A percentile compares a stretch with the other conserved stretches of the same genome.
These are phyloP conservation scores for Catamblyrhynchus diadema DNA, from an alignment of 2,797 vertebrate species.

Conservation along the genomic window DNA sequence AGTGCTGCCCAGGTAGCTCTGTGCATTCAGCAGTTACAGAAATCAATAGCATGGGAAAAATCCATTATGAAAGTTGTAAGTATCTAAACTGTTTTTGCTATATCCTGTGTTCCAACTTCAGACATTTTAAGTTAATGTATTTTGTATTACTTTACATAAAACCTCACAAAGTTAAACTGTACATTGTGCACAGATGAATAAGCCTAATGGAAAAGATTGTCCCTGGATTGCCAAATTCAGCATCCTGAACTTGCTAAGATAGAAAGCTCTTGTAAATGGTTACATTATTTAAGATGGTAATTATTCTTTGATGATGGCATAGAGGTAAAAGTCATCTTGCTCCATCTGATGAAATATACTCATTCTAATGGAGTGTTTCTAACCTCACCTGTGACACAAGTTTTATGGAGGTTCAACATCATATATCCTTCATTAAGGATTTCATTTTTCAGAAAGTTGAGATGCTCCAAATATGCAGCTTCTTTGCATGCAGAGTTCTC, in stretches of 20 bases:
- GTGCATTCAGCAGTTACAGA: slow-evolving; percentile 98
- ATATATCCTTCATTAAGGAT: not conserved
- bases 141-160: slow-evolving; percentile 12
- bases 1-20: slow-evolving; percentile 97
- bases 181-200: not conserved
- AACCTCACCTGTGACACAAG: not conserved
- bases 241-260: not conserved
- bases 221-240: not conserved
- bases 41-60: slow-evolving; percentile 98
- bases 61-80: slow-evolving; percentile 99
- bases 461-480: not conserved
- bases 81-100: slow-evolving; percentile 53
- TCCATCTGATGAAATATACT: not conserved
- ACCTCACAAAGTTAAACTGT: not conserved
- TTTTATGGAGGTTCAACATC: not conserved
- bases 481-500: not conserved
- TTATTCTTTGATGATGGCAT: not conserved
- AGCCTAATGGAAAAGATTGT: not conserved
- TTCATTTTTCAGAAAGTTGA: slow-evolving; percentile 17
- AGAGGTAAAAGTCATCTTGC: not conserved
- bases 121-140: slow-evolving; percentile 12
- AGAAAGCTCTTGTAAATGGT: not conserved
- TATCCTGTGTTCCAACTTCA: slow-evolving; percentile 19
- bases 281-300: not conserved
- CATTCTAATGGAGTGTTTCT: not conserved